Base-by-base conservation (phyloP, 2,113 vertebrate species). In the Piprites chloris region DNA sequence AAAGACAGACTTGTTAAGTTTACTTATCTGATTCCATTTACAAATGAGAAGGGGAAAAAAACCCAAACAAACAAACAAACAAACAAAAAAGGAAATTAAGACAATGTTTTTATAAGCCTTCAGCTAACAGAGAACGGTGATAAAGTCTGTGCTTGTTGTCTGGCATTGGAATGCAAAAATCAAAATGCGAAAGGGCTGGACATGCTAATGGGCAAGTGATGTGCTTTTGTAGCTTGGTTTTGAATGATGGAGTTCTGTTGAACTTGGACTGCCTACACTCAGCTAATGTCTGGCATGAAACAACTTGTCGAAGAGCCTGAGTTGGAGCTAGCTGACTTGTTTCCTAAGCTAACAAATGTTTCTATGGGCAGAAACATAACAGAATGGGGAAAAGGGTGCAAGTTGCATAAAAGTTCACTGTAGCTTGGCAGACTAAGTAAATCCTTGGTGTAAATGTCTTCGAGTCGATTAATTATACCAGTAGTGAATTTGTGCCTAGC, bases 401-500 rank as follows among this genome's bases (percentile, higher is more conserved):
- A 62, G 79, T 83, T 88, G 39, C 37, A 14, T 30, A 33, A 15
- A 85, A 91, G 78, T 93, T 85, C 28, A 15, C 24, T 78, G 52
- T 66, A 84, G 65, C 47, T 94, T 81, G 78, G 65, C 1, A 3
- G 37, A 84, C 71, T 78, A 68, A 50, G 53, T 94, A 93, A 91
- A 93, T 77, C 42, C 46, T 59, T 65, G 47, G 63, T 69, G 58
- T 87, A 89, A 82, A 87, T 92, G 80, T 93, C 37, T 46, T 72
- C 24, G 82, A 92, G 67, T 76, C 50, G 1, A 85, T 91, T 91
- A 87, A 93, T 95, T 96, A 71, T 50, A 93, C 72, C 65, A 89
- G 63, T 74, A 91, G 74, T 79, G 82, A 96, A 96, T 95, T 93
- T 96, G 88, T 96, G 90, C 92, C 75, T 91, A 90, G 71, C 82